Percentiles rank a stretch among this genome's conserved stretches.
Conservation (phyloP, 2,113 vertebrate species). For the Marmota flaviventris region DNA sequence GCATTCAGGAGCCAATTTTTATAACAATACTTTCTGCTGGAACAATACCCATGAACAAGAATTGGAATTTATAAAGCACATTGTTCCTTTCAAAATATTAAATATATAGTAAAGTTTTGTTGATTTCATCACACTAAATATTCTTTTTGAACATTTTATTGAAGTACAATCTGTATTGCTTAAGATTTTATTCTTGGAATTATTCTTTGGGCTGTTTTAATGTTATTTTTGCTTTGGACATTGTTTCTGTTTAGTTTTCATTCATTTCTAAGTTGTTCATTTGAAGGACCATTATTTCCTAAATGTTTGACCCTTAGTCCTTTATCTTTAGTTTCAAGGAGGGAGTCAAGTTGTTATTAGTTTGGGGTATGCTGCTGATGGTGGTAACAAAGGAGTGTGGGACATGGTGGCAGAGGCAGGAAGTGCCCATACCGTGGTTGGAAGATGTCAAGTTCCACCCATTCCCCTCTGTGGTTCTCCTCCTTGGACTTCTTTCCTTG, state of each 20-base stretch:
- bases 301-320: neutral
- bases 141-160: slow-evolving; percentile 37
- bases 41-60: neutral
- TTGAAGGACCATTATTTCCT: neutral
- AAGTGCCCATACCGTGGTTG: too few relatives aligned
- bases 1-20: slow-evolving; percentile 31
- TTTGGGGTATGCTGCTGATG: neutral
- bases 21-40: neutral
- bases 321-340: neutral
- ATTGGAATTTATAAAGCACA: neutral
- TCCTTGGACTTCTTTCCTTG: neutral
- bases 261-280: neutral
- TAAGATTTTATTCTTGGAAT: slow-evolving; percentile 8
- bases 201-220: slow-evolving; percentile 15
- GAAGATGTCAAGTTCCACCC: neutral
- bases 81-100: slow-evolving; percentile 24
- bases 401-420: too few relatives aligned
- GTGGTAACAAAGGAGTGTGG: neutral
- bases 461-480: neutral
- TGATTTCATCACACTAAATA: slow-evolving; percentile 13
- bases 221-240: neutral
- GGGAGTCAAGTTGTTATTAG: neutral
- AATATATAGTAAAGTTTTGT: neutral
- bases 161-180: slow-evolving; percentile 15
- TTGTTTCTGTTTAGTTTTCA: neutral